Base-by-base conservation (phyloP, 2,888 invertebrate genomes). In the Meteorus cinctellus region DNA sequence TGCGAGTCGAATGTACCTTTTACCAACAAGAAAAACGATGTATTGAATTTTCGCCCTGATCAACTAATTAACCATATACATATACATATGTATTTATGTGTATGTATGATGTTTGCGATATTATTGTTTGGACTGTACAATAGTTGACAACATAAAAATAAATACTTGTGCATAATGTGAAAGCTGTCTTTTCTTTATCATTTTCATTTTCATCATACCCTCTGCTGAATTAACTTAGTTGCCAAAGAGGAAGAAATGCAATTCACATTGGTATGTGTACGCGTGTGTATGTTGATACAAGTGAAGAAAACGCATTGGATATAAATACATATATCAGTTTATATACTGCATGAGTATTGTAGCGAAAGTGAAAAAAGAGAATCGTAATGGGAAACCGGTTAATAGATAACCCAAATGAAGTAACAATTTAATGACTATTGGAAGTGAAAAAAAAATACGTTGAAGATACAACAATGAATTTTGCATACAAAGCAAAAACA, bases 1-100 rank as follows among this genome's bases (percentile, higher is more conserved):
- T 83, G 81, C 80, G 86, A 87, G 86, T 87, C 87, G 80, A 85
- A 85, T 83, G 87, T 87, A 87, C 87, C 87, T 86, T 77, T 78
- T 79, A 63, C 75, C 77, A 77, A 72, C 76, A 78, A 79, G 75
- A 70, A 70, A 75, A 76, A 75, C 73, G 45, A 74, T 34, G 48
- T 75, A 73, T 66, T 74, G 67, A 73, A 77, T 77, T 75, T 72
- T 76, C 77, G 76, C 76, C 63, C 63, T 55, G 48, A 67, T 67
- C 59, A 69, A 70, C n/a, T 72, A 76, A 70, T 65, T 59, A 74
- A 60, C 60, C 74, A 68, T 67, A 77, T 71, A 75, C 74, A 71
- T 62, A 68, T 72, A 77, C 74, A 75, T 76, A 71, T 62, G 68
- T 72, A 75, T 71, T 75, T 72, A 69, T 69, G 27, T 79, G 75